These are phyloP conservation scores for Penaeus vannamei DNA, from an alignment of 1,140 invertebrate genomes.

Conservation along the genomic window DNA sequence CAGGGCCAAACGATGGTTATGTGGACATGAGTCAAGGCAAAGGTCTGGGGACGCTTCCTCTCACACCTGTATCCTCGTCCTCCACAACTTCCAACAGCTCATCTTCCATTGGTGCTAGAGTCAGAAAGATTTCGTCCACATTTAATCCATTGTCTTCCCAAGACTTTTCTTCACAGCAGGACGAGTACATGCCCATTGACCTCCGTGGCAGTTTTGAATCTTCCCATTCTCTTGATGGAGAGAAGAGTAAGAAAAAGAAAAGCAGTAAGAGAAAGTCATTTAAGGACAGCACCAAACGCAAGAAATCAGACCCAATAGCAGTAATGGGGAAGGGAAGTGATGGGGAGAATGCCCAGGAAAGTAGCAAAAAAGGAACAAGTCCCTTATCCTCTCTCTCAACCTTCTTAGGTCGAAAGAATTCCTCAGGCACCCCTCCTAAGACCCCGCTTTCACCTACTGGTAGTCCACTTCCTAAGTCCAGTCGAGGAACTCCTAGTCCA, in stretches of 20 bases:
- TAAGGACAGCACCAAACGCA: constrained; percentile 79
- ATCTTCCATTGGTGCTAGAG: constrained; percentile 60
- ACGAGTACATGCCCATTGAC: constrained; percentile 59
- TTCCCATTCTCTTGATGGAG: constrained; percentile 55
- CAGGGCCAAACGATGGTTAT: constrained; percentile 59
- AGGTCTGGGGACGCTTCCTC: constrained; percentile 44
- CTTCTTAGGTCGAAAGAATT: constrained; percentile 63
- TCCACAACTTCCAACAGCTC: constrained; percentile 56
- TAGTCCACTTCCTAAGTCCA: constrained; percentile 66
- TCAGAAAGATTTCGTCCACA: constrained; percentile 61
- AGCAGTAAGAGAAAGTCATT: constrained; percentile 81
- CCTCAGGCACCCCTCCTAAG: constrained; percentile 62
- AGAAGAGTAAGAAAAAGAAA: constrained; percentile 77
- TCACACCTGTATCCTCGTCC: constrained; percentile 53
- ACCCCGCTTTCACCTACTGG: constrained; percentile 67
- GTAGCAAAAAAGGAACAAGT: constrained; percentile 60
- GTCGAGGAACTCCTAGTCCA: constrained; percentile 66
- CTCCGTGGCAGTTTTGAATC: constrained; percentile 51
- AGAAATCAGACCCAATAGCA: constrained; percentile 84
- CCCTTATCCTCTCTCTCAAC: constrained; percentile 59
- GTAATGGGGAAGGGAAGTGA: constrained; percentile 77
- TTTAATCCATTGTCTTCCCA: constrained; percentile 61
- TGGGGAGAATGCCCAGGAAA: constrained; percentile 38
- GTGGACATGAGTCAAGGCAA: constrained; percentile 67
- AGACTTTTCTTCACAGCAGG: constrained; percentile 48